Conservation (phyloP, 2,113 vertebrate species). For the Arizona elegans region DNA sequence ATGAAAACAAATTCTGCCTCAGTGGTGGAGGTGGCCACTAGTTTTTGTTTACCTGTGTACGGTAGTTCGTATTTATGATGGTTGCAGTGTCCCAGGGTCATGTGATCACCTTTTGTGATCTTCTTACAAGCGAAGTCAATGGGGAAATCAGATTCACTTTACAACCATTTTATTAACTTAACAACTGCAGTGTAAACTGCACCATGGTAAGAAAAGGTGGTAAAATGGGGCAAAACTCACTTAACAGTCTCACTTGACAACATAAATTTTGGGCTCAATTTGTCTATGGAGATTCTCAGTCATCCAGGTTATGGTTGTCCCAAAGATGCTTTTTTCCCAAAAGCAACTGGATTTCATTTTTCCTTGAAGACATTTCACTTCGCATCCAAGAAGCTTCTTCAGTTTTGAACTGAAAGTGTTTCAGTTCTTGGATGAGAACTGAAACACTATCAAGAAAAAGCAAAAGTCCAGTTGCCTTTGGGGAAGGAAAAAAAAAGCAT, state of each 20-base stretch:
- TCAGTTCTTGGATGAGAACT: background rate
- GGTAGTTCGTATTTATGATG: no score
- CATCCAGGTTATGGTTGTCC: background rate
- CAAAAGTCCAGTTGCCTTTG: background rate
- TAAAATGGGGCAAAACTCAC: background rate
- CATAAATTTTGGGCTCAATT: background rate
- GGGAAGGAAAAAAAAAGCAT: no score
- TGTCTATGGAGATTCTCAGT: background rate
- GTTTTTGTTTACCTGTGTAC: background rate
- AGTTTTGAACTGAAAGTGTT: no score
- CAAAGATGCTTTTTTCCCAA: background rate
- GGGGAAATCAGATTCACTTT: no score
- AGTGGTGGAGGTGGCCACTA: no score
- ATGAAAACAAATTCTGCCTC: no score
- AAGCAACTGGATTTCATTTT: background rate
- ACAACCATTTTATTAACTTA: no score
- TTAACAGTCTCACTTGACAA: background rate
- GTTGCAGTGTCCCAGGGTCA: no score
- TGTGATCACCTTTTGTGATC: no score
- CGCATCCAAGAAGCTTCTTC: background rate
- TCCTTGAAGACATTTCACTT: background rate
- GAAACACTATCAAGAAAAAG: background rate
- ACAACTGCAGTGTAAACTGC: background rate
- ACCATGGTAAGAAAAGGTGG: background rate
- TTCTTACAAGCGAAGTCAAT: no score